These are phyloP conservation scores for Avahi laniger DNA, from an alignment of 2,797 vertebrate genomes.

Conservation along the genomic window DNA sequence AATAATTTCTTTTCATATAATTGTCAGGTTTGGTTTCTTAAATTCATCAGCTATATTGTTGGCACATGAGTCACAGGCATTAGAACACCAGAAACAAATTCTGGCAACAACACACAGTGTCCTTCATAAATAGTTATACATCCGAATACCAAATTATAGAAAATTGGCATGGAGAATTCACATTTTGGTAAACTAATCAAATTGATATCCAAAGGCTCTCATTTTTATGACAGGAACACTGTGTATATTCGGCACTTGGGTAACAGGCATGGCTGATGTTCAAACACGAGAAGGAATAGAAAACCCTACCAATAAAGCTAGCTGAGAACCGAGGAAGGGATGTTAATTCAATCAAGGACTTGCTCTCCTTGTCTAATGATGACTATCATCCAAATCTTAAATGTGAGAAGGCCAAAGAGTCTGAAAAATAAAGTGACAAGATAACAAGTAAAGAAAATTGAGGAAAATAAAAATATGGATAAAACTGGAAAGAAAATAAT, in stretches of 20 bases:
- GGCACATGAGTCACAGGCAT: not conserved
- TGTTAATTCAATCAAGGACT: not conserved
- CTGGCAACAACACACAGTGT: not conserved
- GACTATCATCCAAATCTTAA: not conserved
- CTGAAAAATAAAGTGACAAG: not conserved
- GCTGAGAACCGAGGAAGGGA: not conserved
- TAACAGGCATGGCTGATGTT: not conserved
- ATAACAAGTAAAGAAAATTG: not conserved
- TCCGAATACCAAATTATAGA: not conserved
- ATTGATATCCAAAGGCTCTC: not conserved
- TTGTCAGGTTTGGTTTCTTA: not conserved
- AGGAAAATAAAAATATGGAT: not conserved
- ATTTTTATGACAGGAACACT: slow-evolving; percentile 16
- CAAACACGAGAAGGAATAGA: not conserved
- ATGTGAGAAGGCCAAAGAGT: not conserved
- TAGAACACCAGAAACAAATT: slow-evolving; percentile 22
- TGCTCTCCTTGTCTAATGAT: not conserved
- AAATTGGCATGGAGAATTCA: slow-evolving; percentile 13
- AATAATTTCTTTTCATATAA: slow-evolving; percentile 8
- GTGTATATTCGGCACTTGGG: not conserved
- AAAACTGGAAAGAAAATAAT: not conserved
- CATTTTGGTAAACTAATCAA: slow-evolving; percentile 37
- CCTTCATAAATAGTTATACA: slow-evolving; percentile 15
- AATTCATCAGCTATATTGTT: slow-evolving; percentile 24
- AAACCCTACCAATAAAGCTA: not conserved